Evolutionary conservation across 2,888 invertebrate species (phyloP), one percentile per base, ranked within the genome.

Genomic region (Melanchra persicariae): DNA sequence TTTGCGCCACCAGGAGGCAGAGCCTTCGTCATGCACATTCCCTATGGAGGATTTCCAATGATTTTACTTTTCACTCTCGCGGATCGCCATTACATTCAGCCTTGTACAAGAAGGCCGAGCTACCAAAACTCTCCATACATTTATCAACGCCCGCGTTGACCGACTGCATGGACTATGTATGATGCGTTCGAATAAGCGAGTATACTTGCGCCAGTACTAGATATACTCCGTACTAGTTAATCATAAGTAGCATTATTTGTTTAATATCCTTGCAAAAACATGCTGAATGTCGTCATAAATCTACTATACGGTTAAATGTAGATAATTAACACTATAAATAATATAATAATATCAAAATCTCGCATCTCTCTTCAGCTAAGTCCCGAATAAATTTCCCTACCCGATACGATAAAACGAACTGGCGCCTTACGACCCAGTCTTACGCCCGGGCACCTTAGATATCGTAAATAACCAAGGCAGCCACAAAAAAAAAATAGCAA

Each of bases 181-280:
- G 80, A 55, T 19, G 72, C 75, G 78, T 85, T 86, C 51, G 37
- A 51, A 74, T 67, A 8, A 54, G 62, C 68, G n/a, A 85, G 85
- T 75, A 0, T 5, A 45, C 74, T 84, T 43, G 67, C 59, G 54
- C 37, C 15, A 66, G 19, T 62, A 62, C 34, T 45, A n/a, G 34
- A 6, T 43, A 8, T 37, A 19, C 24, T 30, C 30, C 4, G 30
- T 30, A 30, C 30, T 30, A 30, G 30, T 30, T 30, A 30, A 40
- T 8, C 1, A 34, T 7, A 34, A 34, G 34, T 34, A 34, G 34
- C 8, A 8, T 34, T 34, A 34, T 8, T 34, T 34, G 1, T 37
- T 66, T 1, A 17, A 37, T 65, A 0, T 19, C 19, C 17, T 10
- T 15, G 22, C 2, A 40, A 40, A 54, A 22, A 30, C 1, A 55